Evolutionary conservation across 2,113 vertebrate genomes (phyloP), one percentile per base, ranked within the genome.

Genomic region (Procavia capensis): DNA sequence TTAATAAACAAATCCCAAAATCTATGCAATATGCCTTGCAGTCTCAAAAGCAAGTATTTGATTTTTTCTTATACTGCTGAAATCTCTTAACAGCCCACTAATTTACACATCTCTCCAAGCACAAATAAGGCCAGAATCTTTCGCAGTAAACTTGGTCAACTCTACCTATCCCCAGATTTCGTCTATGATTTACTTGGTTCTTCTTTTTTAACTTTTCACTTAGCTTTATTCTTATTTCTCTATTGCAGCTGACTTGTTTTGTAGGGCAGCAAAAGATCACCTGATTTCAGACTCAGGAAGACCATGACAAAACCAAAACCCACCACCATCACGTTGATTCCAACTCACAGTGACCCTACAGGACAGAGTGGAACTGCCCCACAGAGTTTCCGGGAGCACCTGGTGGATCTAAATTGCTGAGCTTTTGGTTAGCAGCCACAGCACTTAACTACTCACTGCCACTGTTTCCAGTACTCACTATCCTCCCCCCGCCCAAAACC

Each of bases 181-280:
- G 70, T 16, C 39, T 85, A 45, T 63, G 59, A 84, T 76, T 83
- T 90, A 85, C 1, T 47, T 90, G 39, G 47, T 47, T 88, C 31
- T 63, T 54, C 9, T 43, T 85, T 59, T 24, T 59, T 36, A 50
- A 43, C 9, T 27, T 47, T 74, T 36, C 43, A 76, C 29, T 81
- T 88, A 41, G 20, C 81, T 89, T 94, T 85, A 83, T 75, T 93
- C 17, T 82, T 82, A 68, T 57, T 92, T 95, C 39, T 88, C 43
- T 90, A 29, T 39, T 90, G 45, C 4, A 72, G 20, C 76, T 95
- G 57, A 89, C 27, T 91, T 29, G 84, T 91, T 93, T 54, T 91
- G 91, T 84, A 83, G 88, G 50, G 89, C 72, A 66, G 66, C 66
- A 88, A 88, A 66, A 34, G n/a, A 84, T 61, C 36, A 80, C 31